phyloP scores from a whole-genome alignment of 23 tunicate genomes.

The Styela clava region DNA sequence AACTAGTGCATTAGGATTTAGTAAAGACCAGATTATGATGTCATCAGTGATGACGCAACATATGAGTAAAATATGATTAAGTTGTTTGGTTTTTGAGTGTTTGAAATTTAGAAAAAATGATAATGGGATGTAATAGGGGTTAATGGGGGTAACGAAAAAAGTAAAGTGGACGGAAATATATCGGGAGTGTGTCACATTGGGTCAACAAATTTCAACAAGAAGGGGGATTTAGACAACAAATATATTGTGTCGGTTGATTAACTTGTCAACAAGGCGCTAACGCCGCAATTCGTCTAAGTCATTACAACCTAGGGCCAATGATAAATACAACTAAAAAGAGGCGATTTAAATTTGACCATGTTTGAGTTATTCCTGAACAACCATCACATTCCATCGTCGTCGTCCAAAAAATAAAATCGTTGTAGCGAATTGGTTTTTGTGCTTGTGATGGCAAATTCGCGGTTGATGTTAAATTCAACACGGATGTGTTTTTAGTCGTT shows the following conservation, averaged over 20 bases:
- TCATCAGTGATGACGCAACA: not conserved
- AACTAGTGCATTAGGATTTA: too few species aligned
- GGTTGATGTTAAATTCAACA: too few species aligned
- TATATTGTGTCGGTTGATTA: not conserved
- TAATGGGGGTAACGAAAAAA: not conserved
- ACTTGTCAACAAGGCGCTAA: not conserved
- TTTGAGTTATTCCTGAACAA: too few species aligned
- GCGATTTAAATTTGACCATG: not conserved
- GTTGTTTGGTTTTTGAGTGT: too few species aligned
- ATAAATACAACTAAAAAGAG: not conserved
- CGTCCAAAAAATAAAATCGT: not conserved
- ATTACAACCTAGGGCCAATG: not conserved
- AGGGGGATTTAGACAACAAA: conserved; percentile 10
- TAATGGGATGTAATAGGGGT: not conserved
- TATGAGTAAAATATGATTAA: not conserved
- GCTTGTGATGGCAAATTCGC: not conserved
- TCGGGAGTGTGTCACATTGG: conserved; percentile 9
- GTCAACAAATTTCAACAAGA: not conserved
- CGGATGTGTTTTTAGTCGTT: not conserved
- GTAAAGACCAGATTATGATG: not conserved
- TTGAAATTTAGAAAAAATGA: not conserved
- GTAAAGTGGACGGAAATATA: conserved; percentile 1
- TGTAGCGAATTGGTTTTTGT: not conserved
- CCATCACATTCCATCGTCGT: not conserved
- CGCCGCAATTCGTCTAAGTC: not conserved